Evolutionary conservation across 2,113 vertebrate genomes (phyloP), one percentile per base, ranked within the genome.

Genomic region (Globicephala melas): DNA sequence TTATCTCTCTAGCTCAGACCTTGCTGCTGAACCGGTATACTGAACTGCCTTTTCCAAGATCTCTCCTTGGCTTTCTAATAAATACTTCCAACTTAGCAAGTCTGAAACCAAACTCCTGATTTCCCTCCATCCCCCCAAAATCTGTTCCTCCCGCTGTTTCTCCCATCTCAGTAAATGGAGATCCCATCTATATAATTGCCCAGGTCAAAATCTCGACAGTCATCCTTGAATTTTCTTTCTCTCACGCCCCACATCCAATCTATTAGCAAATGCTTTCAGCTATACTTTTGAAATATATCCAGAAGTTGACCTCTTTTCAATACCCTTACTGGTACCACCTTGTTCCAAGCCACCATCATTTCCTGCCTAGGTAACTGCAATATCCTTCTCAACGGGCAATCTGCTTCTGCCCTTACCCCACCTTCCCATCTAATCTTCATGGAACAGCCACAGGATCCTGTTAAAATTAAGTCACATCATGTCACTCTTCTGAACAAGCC

Each of bases 131-230:
- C 55, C 70, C 60, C 76, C 11, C 74, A 77, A 31, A 8, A 50
- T 60, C 62, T 47, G 60, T 44, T 58, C 67, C 70, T 82, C 77
- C 20, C 2, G 2, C 67, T n/a, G 67, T 17, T 58, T 80, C 89
- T 80, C 41, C 85, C 15, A 36, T 62, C 89, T 87, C 74, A 55
- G 89, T 9, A 95, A 93, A 71, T 80, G 74, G 95, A 96, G 85
- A 83, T 62, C 47, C 91, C 83, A 81, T 71, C 68, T 53, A 80
- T 90, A 95, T 95, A 92, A 93, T 65, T 62, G 50, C 38, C 62
- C 38, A 33, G 95, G 83, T 94, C 74, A 79, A 77, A 95, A 83
- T 93, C 89, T 86, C 5, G 0, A 77, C 10, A 14, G 67, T n/a
- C 58, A 90, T 65, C 50, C 83, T 36, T 28, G 73, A 96, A 47